Evolutionary conservation across 1,140 invertebrate species (phyloP), one percentile per base, ranked within the genome.

Genomic region (Habropoda laboriosa): DNA sequence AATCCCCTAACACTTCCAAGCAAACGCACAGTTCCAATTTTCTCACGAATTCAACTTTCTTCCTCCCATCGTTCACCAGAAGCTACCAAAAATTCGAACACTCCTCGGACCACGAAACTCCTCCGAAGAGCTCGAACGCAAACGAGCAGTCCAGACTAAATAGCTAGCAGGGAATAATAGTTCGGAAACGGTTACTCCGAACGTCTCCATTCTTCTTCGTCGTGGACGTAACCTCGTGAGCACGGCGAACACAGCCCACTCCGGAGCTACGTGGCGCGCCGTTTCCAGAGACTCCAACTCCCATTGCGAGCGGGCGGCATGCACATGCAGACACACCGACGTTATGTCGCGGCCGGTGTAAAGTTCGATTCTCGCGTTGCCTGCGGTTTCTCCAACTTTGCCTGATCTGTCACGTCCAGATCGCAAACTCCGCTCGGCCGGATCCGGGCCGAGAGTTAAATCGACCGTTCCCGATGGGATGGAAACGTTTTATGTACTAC

Each of bases 361-460:
- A 85, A 82, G 82, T 85, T 84, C 83, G 83, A 85, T 85, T 85
- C 77, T 80, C 83, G 58, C 72, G 72, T 67, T 84, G 72, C 61
- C 78, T 84, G 83, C 74, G 83, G 83, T 85, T 85, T 83, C 82
- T 71, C 81, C 57, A 85, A 85, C 82, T 85, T 85, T 75, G 81
- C 81, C 82, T 83, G 75, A 78, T 78, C 75, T 71, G 75, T 78
- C 75, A 71, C 75, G 75, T 78, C 66, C 75, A 71, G 75, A 85
- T 85, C 82, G 76, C 64, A 57, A 72, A 74, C 64, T 75, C 53
- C 30, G 61, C 51, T 53, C 63, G 57, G 40, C 68, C 66, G 82
- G 82, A 83, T 64, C 30, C 82, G 63, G 64, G 40, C 49, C 40
- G 47, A 74, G 60, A 67, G 75, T 83, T 80, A 80, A 85, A 85